Evolutionary conservation across 2,797 vertebrate species (phyloP).

Genomic region (Coregonus suidteri): DNA sequence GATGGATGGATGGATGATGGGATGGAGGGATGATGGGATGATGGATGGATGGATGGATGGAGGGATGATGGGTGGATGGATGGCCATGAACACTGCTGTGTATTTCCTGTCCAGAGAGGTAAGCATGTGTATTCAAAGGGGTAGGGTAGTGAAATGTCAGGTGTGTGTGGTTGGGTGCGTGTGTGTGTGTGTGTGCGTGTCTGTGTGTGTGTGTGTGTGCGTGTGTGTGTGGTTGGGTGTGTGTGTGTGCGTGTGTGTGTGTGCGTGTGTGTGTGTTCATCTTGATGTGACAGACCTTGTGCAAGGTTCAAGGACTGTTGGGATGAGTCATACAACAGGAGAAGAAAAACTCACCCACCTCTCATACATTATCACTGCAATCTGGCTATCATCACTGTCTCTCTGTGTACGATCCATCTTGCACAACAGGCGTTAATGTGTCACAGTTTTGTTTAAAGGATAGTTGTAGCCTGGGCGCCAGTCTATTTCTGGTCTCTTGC

Average conservation of each 20-base stretch:
- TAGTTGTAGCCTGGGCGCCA: not conserved
- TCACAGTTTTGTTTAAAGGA: constrained; percentile 47
- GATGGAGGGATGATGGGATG: no score
- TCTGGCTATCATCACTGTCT: constrained; percentile 55
- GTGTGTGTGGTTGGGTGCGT: constrained; percentile 21
- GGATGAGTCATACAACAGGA: not conserved
- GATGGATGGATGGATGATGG: no score
- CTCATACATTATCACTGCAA: constrained; percentile 3
- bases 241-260: no score
- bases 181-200: not conserved
- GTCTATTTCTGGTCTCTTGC: no score
- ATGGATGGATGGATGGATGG: no score
- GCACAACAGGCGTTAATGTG: constrained; percentile 25
- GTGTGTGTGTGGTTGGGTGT: not conserved
- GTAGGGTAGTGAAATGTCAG: not conserved
- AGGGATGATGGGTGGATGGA: no score
- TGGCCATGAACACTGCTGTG: no score
- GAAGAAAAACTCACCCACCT: not conserved
- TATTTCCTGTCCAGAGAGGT: no score
- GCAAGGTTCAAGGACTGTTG: constrained; percentile 5
- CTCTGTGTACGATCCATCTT: constrained; percentile 31
- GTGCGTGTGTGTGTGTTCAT: not conserved
- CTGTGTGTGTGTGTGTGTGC: not conserved
- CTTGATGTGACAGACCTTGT: constrained; percentile 29
- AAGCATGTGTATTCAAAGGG: no score